Percentiles rank a stretch among this genome's conserved stretches.
phyloP scores from a whole-genome alignment of 2,113 vertebrate genomes.

The Pteruthius melanotis region DNA sequence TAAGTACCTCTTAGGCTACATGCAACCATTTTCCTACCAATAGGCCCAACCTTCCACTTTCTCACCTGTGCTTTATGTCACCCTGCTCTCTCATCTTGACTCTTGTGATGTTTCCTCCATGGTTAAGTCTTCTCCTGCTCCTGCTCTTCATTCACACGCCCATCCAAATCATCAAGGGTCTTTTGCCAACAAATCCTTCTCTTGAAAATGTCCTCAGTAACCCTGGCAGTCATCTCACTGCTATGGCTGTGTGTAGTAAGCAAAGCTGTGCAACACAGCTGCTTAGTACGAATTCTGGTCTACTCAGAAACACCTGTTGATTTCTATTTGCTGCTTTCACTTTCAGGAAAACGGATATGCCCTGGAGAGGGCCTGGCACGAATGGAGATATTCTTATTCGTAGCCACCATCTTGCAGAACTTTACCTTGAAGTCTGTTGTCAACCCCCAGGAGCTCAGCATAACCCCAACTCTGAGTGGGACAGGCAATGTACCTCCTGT shows the following conservation, averaged over 20 bases:
- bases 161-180: background rate
- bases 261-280: background rate
- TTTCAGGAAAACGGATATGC: conserved; percentile 64
- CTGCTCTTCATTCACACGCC: background rate
- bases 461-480: background rate
- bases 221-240: background rate
- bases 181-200: background rate
- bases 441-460: conserved; percentile 2
- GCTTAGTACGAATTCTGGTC: background rate
- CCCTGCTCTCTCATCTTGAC: background rate
- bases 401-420: conserved; percentile 47
- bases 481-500: background rate
- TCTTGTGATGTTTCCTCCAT: background rate
- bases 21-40: background rate
- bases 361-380: conserved; percentile 58
- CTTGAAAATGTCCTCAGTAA: background rate
- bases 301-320: background rate
- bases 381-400: conserved; percentile 59
- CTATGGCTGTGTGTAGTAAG: background rate
- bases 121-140: background rate
- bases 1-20: background rate
- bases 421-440: conserved; percentile 62
- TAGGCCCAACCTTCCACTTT: background rate
- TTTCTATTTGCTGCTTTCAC: background rate
- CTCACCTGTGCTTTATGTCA: background rate